Percentiles rank a stretch among this genome's conserved stretches.
phyloP scores from a whole-genome alignment of 2,888 invertebrate genomes.

The Himalopsyche anomala region DNA sequence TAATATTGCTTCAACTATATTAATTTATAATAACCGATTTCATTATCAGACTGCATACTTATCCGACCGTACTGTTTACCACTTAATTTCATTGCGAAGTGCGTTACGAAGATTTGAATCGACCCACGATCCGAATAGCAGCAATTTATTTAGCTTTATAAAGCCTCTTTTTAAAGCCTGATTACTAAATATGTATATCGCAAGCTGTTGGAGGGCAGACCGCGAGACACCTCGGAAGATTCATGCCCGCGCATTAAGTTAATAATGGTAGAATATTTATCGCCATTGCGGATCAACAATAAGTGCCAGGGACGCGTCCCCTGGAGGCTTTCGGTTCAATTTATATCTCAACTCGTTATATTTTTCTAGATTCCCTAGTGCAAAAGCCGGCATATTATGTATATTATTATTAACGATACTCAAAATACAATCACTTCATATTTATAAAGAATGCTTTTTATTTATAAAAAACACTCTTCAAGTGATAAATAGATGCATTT shows the following conservation, averaged over 20 bases:
- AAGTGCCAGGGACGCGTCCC: not conserved
- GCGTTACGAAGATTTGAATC: not conserved
- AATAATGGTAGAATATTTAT: conserved; percentile 13
- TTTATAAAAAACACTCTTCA: no score
- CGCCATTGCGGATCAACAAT: conserved; percentile 12
- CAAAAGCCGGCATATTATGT: not conserved
- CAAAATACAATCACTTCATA: no score
- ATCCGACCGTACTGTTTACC: not conserved
- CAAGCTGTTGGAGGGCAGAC: not conserved
- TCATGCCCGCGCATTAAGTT: conserved; percentile 21
- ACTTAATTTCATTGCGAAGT: not conserved
- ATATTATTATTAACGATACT: not conserved
- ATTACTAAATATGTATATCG: not conserved
- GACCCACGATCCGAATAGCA: not conserved
- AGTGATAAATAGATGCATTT: no score
- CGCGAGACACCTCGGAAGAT: conserved; percentile 11
- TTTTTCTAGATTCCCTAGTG: not conserved
- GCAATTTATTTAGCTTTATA: not conserved
- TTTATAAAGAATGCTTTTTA: no score
- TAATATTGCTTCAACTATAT: no score
- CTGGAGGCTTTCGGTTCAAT: not conserved
- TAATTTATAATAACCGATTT: no score
- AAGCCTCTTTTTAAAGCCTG: not conserved
- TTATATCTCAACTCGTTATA: conserved; percentile 10
- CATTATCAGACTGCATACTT: not conserved